Evolutionary conservation across 1,140 invertebrate species (phyloP).

Genomic region (Rhagoletis zephyria): DNA sequence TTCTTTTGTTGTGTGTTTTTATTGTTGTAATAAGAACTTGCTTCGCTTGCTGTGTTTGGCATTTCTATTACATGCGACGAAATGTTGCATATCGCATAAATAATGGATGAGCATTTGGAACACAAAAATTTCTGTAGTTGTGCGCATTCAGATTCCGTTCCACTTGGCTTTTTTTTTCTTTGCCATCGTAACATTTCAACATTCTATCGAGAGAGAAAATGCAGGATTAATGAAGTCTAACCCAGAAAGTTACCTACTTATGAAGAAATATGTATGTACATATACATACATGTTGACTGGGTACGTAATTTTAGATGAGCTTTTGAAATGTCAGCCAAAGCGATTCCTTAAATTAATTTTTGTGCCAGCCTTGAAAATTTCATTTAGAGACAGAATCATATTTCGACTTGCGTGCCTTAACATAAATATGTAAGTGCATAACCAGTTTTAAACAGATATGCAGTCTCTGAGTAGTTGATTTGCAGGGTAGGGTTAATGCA

Average conservation of each 20-base stretch:
- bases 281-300: neutral
- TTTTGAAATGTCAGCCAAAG: neutral
- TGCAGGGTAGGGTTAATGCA: too few relatives aligned
- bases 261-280: neutral
- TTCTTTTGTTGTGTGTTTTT: neutral
- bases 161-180: conserved; percentile 15
- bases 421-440: too few relatives aligned
- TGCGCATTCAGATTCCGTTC: neutral
- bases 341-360: neutral
- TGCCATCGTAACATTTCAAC: neutral
- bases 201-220: conserved; percentile 17
- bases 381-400: neutral
- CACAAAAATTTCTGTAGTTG: neutral
- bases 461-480: too few relatives aligned
- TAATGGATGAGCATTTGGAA: conserved; percentile 33
- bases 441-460: too few relatives aligned
- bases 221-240: conserved; percentile 34
- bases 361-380: conserved; percentile 13
- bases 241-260: neutral
- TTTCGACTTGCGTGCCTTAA: too few relatives aligned
- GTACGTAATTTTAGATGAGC: conserved; percentile 3
- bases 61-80: neutral
- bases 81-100: conserved; percentile 38
- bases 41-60: neutral
- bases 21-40: neutral